Base-by-base conservation (phyloP, 2,797 vertebrate species). In the Triplophysa bombifrons region DNA sequence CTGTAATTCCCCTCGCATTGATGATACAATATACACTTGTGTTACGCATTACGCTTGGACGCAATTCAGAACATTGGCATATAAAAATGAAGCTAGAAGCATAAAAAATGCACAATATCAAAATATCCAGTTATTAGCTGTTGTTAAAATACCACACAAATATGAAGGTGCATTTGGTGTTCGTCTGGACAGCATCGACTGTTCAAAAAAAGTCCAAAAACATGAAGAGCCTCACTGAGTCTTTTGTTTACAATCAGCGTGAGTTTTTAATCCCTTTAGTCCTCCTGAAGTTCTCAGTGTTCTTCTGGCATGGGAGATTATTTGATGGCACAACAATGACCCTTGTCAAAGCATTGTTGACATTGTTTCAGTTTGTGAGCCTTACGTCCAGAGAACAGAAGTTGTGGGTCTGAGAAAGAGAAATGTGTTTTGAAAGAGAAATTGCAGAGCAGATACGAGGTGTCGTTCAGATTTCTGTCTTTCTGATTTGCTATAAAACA, bases 101-200 rank as follows among this genome's bases (percentile, higher is more conserved):
- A 30, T 27, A 25, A 16, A 30, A 61, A 30, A 68, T 58, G 64
- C 25, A 50, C 56, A 76, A 69, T 48, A 69, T 60, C 46, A 77
- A 58, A 76, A 77, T 69, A 60, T 77, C 75, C 75, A 77, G 66
- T 77, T 77, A 60, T 77, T 60, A 58, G 46, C 56, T 38, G 2
- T 13, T 46, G 44, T 46, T 46, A 12, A 46, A 48, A 25, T 67
- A 46, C 7, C 22, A 55, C 2, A 27, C 19, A 12, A 16, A 66
- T 22, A 66, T 55, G 38, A 76, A 41, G 61, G 48, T 38, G 14
- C 27, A 19, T 20, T 10, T 41, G 63, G 30, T 44, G 17, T 67
- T 58, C 50, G 16, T 50, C 44, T 56, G 61, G 61, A 12, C 55
- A 58, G n/a, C 20, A 22, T 58, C 12, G 55, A 9, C 20, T 58